Base-by-base conservation (phyloP, 2,113 vertebrate species). In the Dunckerocampus dactyliophorus region DNA sequence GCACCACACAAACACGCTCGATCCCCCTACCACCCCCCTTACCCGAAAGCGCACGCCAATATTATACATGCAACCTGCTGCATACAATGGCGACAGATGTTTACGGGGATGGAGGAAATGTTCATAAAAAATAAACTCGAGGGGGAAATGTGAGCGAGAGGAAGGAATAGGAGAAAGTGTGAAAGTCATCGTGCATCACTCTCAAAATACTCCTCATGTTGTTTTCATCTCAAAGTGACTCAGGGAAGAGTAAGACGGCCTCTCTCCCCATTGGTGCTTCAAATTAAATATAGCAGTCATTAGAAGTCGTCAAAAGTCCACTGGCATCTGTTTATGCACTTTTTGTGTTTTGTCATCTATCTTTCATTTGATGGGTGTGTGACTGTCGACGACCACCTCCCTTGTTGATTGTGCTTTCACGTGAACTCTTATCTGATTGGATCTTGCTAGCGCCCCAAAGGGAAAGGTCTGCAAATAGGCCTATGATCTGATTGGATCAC, bases 401-500 rank as follows among this genome's bases (percentile, higher is more conserved):
- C 74, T 72, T 68, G 78, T 73, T 78, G 80, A 85, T 84, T 82
- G 57, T 77, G 82, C 85, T 86, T 81, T 79, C 62, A 82, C 77
- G 84, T 80, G 76, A 87, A 85, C 80, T 68, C 62, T 85, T 87
- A 83, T 87, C 85, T 54, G 67, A 88, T 86, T 83, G 81, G 81
- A 84, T 85, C 82, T 81, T 71, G 60, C 64, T 49, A 51, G 59
- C 64, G 82, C 82, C 80, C 73, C 12, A 42, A 73, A 72, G 82
- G 81, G 84, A 71, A 76, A 81, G 79, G 73, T 82, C 84, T 84
- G 78, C 75, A 87, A 85, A 86, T 88, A 82, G 81, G 84, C 73
- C 86, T 85, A 85, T 84, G 71, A 76, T 82, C 73, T 88, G 87
- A 87, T 87, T 86, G 85, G 87, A 88, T 82, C 72, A 71, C 70